These are phyloP conservation scores for Oscarella lobularis DNA, from an alignment of 37 sponge, comb jelly and placozoan genomes.

Conservation along the genomic window DNA sequence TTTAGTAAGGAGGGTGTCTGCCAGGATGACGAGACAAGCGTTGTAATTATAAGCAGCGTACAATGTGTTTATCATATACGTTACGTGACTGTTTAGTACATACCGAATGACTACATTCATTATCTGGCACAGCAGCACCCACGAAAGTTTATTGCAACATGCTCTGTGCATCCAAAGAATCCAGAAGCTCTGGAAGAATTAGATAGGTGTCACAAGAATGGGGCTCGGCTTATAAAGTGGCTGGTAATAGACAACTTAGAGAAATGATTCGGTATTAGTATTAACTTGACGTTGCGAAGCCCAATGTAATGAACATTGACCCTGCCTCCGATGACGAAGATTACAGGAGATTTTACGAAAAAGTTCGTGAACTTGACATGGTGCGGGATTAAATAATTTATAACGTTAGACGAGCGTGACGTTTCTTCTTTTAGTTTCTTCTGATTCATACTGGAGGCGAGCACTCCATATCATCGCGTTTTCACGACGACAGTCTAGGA, in stretches of 20 bases:
- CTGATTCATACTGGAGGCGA: slow-evolving; percentile 68
- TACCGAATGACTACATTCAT: slow-evolving; percentile 66
- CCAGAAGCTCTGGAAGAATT: slow-evolving; percentile 55
- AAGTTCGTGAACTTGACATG: slow-evolving; percentile 65
- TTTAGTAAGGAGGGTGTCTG: background rate
- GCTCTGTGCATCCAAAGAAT: slow-evolving; percentile 78
- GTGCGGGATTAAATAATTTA: slow-evolving; percentile 1
- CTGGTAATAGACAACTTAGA: slow-evolving; percentile 17
- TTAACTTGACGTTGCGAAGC: slow-evolving; percentile 13
- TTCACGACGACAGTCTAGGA: slow-evolving; percentile 61
- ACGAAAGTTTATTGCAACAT: slow-evolving; percentile 39
- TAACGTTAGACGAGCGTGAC: background rate
- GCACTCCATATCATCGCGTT: slow-evolving; percentile 69
- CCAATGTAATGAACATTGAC: slow-evolving; percentile 76
- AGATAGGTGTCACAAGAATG: slow-evolving; percentile 37
- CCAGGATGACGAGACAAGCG: slow-evolving; percentile 2
- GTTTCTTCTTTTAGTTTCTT: slow-evolving; percentile 20
- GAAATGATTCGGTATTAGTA: background rate
- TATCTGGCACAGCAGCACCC: slow-evolving; percentile 44
- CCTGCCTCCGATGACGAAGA: slow-evolving; percentile 24
- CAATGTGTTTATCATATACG: background rate
- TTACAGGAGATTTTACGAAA: slow-evolving; percentile 54
- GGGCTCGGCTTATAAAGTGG: slow-evolving; percentile 76
- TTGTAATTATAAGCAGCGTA: background rate
- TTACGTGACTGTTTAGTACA: slow-evolving; percentile 24